Base-by-base conservation (phyloP, 2,797 vertebrate genomes). In the Notamacropus eugenii region DNA sequence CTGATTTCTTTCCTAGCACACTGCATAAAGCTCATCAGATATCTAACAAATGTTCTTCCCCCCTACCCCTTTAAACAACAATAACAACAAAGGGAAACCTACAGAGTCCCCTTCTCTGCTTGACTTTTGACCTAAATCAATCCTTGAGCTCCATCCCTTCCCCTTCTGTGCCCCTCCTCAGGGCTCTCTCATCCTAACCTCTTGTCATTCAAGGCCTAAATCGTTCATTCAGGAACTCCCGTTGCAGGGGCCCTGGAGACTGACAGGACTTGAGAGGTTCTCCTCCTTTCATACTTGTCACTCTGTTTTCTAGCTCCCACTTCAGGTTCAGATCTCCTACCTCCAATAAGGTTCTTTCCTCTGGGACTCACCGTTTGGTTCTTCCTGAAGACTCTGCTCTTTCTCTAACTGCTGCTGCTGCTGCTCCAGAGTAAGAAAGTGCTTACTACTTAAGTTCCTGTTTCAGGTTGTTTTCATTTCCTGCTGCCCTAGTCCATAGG, bases 391-490 rank as follows among this genome's bases (percentile, higher is more conserved):
- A 54, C 96, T 90, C 3, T 1, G 54, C 90, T 95, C 58, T 54
- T 67, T 95, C 87, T 97, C 92, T 91, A 96, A 93, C 59, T 82
- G 91, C 96, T 96, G 59, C 0, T 0, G 27, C 28, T 31, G 93
- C 95, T 96, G 90, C 94, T 95, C 96, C 58, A 91, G 96, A 94
- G 55, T 50, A 67, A 97, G 93, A 96, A 93, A 96, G 28, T 93
- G 9, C 59, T n/a, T 82, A 93, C 93, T 87, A 92, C 0, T 91
- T 97, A 93, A 97, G 98, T 99, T 99, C 98, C 98, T 98, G 97
- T 98, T 98, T 98, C 92, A 98, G 92, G 93, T 98, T 97, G 94
- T 97, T 96, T 96, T 97, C 98, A 97, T 97, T 98, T 98, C 98
- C 98, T 98, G 98, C 1, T 0, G 27, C 97, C 93, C 97, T 97